Percentiles rank a stretch among this genome's conserved stretches.
Conservation (phyloP, 2,113 vertebrate species). For the Lynx canadensis region DNA sequence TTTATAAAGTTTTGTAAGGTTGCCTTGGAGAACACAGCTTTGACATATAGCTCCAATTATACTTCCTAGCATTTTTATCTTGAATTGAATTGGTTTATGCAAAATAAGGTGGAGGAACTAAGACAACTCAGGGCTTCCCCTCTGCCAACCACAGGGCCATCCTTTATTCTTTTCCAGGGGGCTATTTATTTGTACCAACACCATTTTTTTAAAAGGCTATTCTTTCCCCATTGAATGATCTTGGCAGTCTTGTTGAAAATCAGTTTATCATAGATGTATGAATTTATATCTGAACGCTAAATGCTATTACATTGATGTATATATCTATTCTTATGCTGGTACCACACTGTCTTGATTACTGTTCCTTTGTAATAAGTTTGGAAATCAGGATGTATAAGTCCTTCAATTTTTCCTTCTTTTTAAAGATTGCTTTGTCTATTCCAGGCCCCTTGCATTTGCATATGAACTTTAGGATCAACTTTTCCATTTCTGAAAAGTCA, state of each 20-base stretch:
- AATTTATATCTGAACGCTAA: neutral
- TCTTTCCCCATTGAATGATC: neutral
- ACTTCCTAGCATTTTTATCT: neutral
- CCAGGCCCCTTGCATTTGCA: neutral
- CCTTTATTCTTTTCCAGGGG: neutral
- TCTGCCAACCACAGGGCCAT: neutral
- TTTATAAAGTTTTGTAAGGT: neutral
- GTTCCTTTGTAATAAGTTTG: neutral
- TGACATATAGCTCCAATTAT: neutral
- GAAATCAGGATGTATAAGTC: neutral
- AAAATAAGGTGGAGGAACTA: neutral
- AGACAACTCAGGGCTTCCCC: neutral
- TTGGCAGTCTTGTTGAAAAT: neutral
- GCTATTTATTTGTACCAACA: neutral
- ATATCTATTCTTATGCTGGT: neutral
- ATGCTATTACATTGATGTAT: neutral
- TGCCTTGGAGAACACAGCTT: neutral
- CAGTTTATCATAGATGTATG: neutral
- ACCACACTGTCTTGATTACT: neutral
- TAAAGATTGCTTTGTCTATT: neutral
- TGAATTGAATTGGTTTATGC: neutral
- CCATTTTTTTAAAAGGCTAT: neutral
- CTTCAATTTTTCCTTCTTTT: neutral
- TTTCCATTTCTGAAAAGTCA: neutral
- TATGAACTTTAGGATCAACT: neutral